A percentile compares a stretch with the other conserved stretches of the same genome.
phyloP scores from a whole-genome alignment of 64 coral and sea anemone genomes.

The Anthopleura sola region DNA sequence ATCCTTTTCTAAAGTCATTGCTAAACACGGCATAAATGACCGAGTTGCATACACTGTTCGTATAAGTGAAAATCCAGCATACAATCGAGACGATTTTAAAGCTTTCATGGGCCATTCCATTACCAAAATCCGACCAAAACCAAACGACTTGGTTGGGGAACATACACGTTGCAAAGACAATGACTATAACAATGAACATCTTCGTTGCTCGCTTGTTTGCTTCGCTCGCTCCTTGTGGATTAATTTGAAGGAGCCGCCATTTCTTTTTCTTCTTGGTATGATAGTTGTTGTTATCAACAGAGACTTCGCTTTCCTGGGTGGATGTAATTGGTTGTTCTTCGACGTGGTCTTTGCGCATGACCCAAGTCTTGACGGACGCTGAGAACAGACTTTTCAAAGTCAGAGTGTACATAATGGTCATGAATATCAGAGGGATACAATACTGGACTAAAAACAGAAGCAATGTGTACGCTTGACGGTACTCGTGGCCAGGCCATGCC shows the following conservation, averaged over 20 bases:
- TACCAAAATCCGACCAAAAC: conserved; percentile 73
- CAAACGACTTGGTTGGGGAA: conserved; percentile 84
- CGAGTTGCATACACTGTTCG: conserved; percentile 85
- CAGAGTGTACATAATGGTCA: conserved; percentile 44
- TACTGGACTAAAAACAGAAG: conserved; percentile 43
- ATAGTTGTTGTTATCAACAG: background rate
- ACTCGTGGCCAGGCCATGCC: conserved; percentile 24
- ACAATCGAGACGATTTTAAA: conserved; percentile 42
- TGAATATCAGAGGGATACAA: conserved; percentile 45
- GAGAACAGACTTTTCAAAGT: conserved; percentile 31
- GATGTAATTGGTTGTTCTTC: conserved; percentile 1
- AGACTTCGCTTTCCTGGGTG: background rate
- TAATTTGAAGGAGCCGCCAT: background rate
- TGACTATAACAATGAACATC: conserved; percentile 68
- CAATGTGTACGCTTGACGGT: conserved; percentile 33
- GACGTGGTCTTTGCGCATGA: conserved; percentile 14
- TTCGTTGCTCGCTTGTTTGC: conserved; percentile 63
- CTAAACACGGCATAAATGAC: conserved; percentile 68
- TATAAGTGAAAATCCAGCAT: conserved; percentile 75
- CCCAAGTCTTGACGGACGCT: conserved; percentile 25
- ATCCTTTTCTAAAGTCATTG: conserved; percentile 69
- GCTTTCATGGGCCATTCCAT: conserved; percentile 19
- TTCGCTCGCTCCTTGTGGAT: background rate
- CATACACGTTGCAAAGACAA: conserved; percentile 75
- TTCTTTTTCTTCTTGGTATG: conserved; percentile 14